Conservation (phyloP, 2,888 invertebrate genomes). For the Drosophila borborema region DNA sequence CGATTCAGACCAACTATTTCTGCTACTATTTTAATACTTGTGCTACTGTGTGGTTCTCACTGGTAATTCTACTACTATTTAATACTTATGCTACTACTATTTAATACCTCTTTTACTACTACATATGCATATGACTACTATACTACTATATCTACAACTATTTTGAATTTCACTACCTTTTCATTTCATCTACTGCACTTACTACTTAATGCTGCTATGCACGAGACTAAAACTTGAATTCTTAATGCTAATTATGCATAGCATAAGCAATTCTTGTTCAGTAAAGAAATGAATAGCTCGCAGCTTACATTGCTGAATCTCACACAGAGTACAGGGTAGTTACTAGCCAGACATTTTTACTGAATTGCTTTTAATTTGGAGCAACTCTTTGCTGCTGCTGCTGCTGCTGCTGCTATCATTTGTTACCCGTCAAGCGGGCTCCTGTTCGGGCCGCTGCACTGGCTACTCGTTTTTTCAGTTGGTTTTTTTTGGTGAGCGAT, state of each 20-base stretch:
- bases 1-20: not conserved
- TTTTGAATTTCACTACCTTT: not conserved
- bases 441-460: conserved; percentile 26
- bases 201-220: not conserved
- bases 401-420: conserved; percentile 9
- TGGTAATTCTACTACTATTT: not conserved
- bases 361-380: conserved; percentile 14
- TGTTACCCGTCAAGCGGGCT: conserved; percentile 43
- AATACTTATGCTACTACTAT: not conserved
- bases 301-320: not conserved
- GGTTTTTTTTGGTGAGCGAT: conserved; percentile 50
- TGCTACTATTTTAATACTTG: not conserved
- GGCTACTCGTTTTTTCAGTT: conserved; percentile 39
- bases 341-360: not conserved
- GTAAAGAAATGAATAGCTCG: not conserved
- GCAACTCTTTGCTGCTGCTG: conserved; percentile 14
- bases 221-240: no score
- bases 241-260: no score
- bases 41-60: not conserved
- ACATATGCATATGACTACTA: not conserved
- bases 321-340: conserved; percentile 3
- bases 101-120: not conserved
- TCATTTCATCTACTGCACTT: not conserved
- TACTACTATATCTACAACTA: not conserved
- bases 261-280: not conserved